These are phyloP conservation scores for Eidolon helvum DNA, from an alignment of 2,113 vertebrate genomes.

Conservation along the genomic window DNA sequence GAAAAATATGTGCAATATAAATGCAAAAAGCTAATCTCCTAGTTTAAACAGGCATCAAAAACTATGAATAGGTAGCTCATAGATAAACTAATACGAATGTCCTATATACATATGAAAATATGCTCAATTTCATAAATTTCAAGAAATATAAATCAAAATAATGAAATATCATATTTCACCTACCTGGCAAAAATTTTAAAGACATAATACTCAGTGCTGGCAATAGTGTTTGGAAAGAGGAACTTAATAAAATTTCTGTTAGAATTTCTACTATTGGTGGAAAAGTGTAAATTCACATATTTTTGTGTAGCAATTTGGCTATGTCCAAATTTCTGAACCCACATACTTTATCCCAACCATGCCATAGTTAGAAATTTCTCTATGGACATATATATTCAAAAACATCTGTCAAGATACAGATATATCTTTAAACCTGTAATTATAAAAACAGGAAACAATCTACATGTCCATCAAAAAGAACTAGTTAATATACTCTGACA, in stretches of 20 bases:
- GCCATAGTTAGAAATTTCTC: neutral
- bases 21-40: neutral
- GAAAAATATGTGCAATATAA: neutral
- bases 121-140: neutral
- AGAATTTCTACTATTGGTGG: neutral
- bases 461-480: neutral
- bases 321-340: constrained; percentile 11
- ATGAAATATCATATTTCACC: neutral
- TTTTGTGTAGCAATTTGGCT: neutral
- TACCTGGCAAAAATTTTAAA: neutral
- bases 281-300: neutral
- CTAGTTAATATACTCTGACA: neutral
- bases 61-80: neutral
- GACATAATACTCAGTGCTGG: neutral
- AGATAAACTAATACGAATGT: neutral
- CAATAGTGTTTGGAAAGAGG: neutral
- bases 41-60: neutral
- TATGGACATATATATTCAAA: neutral
- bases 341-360: neutral
- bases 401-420: neutral
- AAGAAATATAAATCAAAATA: constrained; percentile 26
- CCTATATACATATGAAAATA: neutral
- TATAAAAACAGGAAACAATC: neutral
- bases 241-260: neutral
- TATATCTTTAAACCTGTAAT: neutral